Evolutionary conservation across 2,888 invertebrate genomes (phyloP).

Genomic region (Ellobium chinense): DNA sequence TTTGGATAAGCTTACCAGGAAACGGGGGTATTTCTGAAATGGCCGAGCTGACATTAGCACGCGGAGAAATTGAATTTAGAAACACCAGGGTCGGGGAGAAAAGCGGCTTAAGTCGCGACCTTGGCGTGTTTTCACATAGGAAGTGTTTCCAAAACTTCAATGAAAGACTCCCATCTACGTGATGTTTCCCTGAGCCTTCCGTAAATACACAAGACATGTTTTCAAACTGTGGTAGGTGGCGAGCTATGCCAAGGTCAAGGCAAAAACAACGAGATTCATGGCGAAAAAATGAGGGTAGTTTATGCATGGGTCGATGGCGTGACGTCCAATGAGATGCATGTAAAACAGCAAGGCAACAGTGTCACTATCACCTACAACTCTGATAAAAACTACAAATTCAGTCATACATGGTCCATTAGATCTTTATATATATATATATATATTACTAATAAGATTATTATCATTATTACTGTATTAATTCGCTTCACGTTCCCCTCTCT

Average conservation of each 20-base stretch:
- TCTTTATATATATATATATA: too few relatives aligned
- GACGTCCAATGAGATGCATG: too few relatives aligned
- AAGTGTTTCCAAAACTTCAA: neutral
- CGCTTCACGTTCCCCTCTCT: too few relatives aligned
- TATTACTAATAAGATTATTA: too few relatives aligned
- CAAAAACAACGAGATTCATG: too few relatives aligned
- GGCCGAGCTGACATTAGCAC: neutral
- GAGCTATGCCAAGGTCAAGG: neutral
- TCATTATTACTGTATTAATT: too few relatives aligned
- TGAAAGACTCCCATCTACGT: neutral
- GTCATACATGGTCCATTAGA: too few relatives aligned
- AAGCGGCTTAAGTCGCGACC: neutral
- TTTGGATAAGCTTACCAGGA: neutral
- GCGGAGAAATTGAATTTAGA: neutral
- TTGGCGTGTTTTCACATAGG: neutral
- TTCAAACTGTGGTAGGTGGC: neutral
- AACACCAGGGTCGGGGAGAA: neutral
- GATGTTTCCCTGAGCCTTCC: neutral
- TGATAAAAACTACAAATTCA: too few relatives aligned
- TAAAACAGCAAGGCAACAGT: too few relatives aligned
- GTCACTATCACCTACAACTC: too few relatives aligned
- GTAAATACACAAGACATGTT: neutral
- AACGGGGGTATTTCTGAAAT: neutral
- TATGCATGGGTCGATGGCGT: too few relatives aligned
- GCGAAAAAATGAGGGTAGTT: too few relatives aligned